Evolutionary conservation across 2,113 vertebrate species (phyloP).

Genomic region (Nibea albiflora): DNA sequence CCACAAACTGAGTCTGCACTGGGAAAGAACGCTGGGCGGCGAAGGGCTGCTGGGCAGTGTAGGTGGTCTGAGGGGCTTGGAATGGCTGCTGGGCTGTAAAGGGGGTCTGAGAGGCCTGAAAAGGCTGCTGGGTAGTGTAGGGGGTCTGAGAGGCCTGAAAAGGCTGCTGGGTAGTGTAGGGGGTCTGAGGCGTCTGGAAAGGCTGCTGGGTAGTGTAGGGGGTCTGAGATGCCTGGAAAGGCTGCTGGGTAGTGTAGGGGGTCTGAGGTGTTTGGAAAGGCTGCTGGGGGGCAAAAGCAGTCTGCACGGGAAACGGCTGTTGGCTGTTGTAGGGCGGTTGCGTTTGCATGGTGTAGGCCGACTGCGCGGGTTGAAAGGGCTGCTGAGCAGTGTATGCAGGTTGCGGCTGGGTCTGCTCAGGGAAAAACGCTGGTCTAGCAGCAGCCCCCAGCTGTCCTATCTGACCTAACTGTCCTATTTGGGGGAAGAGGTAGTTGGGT

Average conservation of each 20-base stretch:
- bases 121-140: conserved; percentile 76
- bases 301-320: conserved; percentile 77
- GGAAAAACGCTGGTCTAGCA: conserved; percentile 81
- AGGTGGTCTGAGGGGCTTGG: conserved; percentile 63
- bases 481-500: conserved; percentile 87
- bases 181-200: conserved; percentile 67
- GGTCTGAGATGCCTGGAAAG: conserved; percentile 68
- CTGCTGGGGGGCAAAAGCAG: conserved; percentile 78
- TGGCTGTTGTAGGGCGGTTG: conserved; percentile 68
- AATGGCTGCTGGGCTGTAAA: conserved; percentile 79
- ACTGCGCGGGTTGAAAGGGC: conserved; percentile 69
- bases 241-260: conserved; percentile 76
- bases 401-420: conserved; percentile 79
- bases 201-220: conserved; percentile 76
- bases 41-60: conserved; percentile 69
- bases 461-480: conserved; percentile 68
- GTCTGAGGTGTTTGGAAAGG: conserved; percentile 72
- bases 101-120: conserved; percentile 64
- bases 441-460: conserved; percentile 70
- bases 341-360: conserved; percentile 65
- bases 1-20: conserved; percentile 72
- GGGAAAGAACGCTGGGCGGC: conserved; percentile 79
- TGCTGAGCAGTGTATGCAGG: conserved; percentile 76
- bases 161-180: conserved; percentile 75
- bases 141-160: conserved; percentile 65